Conservation (phyloP, 2,113 vertebrate species). For the Sinocyclocheilus anophthalmus region DNA sequence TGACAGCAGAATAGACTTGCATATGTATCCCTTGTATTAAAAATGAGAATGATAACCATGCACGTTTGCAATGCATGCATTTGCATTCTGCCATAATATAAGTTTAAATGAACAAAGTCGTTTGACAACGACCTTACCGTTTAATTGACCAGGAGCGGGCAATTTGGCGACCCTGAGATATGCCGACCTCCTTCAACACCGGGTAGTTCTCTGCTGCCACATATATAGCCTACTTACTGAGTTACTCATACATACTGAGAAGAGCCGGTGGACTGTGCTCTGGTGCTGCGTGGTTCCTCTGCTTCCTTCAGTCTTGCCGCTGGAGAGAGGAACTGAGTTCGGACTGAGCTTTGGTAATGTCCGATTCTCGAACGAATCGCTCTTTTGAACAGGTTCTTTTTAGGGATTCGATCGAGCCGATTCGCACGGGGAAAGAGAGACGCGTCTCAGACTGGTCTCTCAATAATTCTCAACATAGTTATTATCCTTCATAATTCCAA, state of each 20-base stretch:
- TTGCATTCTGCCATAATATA: not conserved
- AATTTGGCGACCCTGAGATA: not conserved
- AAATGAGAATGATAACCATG: not conserved
- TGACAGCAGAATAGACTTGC: conserved; percentile 4
- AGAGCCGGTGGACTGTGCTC: conserved; percentile 27
- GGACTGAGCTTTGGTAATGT: not conserved
- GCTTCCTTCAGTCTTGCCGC: not conserved
- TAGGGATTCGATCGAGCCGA: not conserved
- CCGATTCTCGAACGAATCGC: not conserved
- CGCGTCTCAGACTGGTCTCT: not conserved
- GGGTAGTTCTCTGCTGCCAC: conserved; percentile 11
- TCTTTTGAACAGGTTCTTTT: conserved; percentile 16
- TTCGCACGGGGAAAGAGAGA: not conserved
- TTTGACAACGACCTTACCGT: conserved; percentile 16
- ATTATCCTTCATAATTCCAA: not conserved
- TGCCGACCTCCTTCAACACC: not conserved
- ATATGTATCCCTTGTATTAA: not conserved
- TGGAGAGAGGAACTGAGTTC: conserved; percentile 14
- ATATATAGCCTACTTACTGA: not conserved
- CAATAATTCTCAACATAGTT: not conserved
- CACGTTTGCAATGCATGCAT: not conserved
- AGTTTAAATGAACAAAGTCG: not conserved
- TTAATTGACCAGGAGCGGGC: not conserved
- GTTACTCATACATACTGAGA: not conserved
- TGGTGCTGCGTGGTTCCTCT: conserved; percentile 1